Base-by-base conservation (phyloP, 2,797 vertebrate genomes). In the Chaetophractus vellerosus region DNA sequence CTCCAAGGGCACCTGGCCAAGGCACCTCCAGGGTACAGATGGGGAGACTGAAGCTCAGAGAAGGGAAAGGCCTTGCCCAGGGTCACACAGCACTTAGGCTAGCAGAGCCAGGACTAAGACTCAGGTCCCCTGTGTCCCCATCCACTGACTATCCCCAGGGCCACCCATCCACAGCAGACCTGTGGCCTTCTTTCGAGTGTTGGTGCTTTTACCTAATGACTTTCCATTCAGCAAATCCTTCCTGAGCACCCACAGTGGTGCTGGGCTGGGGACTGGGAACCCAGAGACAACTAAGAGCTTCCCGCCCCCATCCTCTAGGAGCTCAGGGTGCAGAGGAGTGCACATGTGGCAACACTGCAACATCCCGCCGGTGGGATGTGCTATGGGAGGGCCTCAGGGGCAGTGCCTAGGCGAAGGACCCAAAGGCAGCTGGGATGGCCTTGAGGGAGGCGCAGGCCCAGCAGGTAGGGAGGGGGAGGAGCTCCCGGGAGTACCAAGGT, bases 31-130 rank as follows among this genome's bases (percentile, higher is more conserved):
- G 50, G 7, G 24, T 85, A 93, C 36, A 50, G 64, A 88, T 4
- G 72, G 87, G 94, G 71, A 96, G 93, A 97, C 97, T 97, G 97
- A 97, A 97, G 97, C 97, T 97, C 97, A 97, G 97, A 97, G 92
- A 96, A 82, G 96, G 86, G 79, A 82, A 88, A 91, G 61, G 90
- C 69, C 79, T 92, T 92, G 80, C 50, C 87, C 74, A 68, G 80
- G 81, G 59, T 78, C 83, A 93, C 91, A 87, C 38, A 85, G 91
- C 71, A 23, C 68, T 92, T 57, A 5, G 69, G 66, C 71, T 66
- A 61, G 64, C 63, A 79, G 66, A 79, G 64, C 52, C 45, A 83
- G 61, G 26, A 66, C 64, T 64, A 59, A 76, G 63, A 86, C 69
- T 57, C 91, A 59, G 81, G 69, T 91, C 93, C 75, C 72, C 87